Percentiles rank a stretch among this genome's conserved stretches.
Conservation (phyloP, 2,888 invertebrate species). For the Phaonia tiefii region DNA sequence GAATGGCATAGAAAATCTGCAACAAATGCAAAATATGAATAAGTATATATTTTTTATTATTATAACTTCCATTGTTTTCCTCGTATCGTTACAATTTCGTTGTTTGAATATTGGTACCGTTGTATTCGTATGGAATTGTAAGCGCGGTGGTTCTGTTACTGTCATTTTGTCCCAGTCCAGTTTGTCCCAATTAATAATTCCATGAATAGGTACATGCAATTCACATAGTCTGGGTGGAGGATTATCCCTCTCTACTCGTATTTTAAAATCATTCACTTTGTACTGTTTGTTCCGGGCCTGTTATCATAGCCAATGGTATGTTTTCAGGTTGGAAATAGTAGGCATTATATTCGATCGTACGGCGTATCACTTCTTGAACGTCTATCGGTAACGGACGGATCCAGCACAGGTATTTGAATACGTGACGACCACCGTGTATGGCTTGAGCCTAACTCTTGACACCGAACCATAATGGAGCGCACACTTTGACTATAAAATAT, state of each 20-base stretch:
- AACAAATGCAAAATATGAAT: neutral
- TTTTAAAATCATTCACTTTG: too few species aligned
- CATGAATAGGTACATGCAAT: neutral
- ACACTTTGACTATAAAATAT: too few species aligned
- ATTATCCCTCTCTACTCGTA: neutral
- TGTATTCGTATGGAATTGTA: neutral
- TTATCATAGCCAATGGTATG: neutral
- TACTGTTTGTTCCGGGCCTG: neutral
- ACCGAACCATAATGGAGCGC: too few species aligned
- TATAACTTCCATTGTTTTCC: conserved; percentile 7
- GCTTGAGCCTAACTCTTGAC: too few species aligned
- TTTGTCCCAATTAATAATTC: conserved; percentile 4
- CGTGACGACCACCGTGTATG: too few species aligned
- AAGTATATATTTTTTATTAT: conserved; percentile 2
- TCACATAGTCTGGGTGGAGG: neutral
- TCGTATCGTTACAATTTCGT: conserved; percentile 24
- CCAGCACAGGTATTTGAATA: too few species aligned
- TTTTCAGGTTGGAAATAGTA: too few species aligned
- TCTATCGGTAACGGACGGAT: too few species aligned
- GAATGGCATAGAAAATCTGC: conserved; percentile 11
- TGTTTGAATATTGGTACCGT: conserved; percentile 15
- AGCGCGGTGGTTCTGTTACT: neutral
- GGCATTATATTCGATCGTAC: too few species aligned
- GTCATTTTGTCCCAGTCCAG: conserved; percentile 1
- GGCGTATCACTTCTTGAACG: conserved; percentile 2